These are phyloP conservation scores for Hoplostethus mediterraneus DNA, from an alignment of 2,797 vertebrate species.

Conservation along the genomic window DNA sequence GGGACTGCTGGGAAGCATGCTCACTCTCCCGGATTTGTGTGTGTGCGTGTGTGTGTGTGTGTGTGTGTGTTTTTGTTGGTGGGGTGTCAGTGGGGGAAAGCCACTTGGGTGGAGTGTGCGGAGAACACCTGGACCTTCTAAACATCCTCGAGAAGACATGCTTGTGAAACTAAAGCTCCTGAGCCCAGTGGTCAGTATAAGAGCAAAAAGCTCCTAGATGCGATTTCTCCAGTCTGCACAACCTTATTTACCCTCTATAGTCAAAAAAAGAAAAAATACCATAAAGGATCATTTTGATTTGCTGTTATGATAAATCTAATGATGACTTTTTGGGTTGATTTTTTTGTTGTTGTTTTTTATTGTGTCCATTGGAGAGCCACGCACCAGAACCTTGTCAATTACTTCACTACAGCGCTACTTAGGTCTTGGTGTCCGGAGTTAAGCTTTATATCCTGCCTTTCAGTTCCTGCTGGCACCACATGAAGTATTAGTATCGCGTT, in stretches of 20 bases:
- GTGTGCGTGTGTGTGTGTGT: conserved; percentile 13
- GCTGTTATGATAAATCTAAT: too few relatives aligned
- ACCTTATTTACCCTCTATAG: neutral
- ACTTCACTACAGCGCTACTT: too few relatives aligned
- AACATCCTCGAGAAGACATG: conserved; percentile 44
- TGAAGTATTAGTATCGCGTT: conserved; percentile 42
- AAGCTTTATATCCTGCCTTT: conserved; percentile 35
- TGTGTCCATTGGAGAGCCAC: too few relatives aligned
- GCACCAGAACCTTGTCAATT: too few relatives aligned
- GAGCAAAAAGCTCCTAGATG: neutral
- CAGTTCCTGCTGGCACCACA: conserved; percentile 20
- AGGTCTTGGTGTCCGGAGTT: conserved; percentile 1
- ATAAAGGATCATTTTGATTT: neutral
- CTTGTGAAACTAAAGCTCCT: conserved; percentile 40
- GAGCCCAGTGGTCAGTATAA: conserved; percentile 2
- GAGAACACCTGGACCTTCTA: conserved; percentile 58
- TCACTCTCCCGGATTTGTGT: conserved; percentile 23
- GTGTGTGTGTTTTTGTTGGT: conserved; percentile 19
- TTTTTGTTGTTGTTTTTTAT: too few relatives aligned
- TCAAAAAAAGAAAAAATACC: neutral
- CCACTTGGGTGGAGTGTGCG: conserved; percentile 41
- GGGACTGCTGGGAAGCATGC: conserved; percentile 62
- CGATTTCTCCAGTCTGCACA: neutral
- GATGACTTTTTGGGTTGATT: too few relatives aligned
- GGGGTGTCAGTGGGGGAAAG: conserved; percentile 19